These are phyloP conservation scores for Barbus barbus DNA, from an alignment of 2,113 vertebrate genomes.

Conservation along the genomic window DNA sequence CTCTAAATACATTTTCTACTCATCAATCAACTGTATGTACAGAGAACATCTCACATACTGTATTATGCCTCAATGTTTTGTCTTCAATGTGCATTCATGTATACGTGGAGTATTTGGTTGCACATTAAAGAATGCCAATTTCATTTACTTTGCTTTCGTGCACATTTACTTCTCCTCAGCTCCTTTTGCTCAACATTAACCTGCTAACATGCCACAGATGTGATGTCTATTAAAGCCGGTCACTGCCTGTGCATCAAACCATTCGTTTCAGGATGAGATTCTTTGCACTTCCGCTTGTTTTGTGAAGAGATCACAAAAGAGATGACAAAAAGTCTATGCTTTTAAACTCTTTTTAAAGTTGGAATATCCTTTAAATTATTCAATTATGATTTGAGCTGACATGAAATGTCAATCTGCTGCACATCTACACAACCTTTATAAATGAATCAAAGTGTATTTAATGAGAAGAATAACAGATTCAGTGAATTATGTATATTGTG, in stretches of 20 bases:
- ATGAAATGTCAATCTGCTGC: no score
- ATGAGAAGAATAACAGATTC: constrained; percentile 9
- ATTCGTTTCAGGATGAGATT: not conserved
- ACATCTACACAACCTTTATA: not conserved
- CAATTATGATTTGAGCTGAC: not conserved
- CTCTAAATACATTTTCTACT: constrained; percentile 61
- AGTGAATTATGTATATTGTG: not conserved
- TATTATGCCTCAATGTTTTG: constrained; percentile 29
- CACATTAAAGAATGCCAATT: constrained; percentile 52
- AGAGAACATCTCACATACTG: constrained; percentile 36
- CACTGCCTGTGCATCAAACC: constrained; percentile 33
- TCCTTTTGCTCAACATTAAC: constrained; percentile 16
- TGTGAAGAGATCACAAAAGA: not conserved
- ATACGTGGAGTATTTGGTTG: constrained; percentile 49
- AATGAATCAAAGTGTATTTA: not conserved
- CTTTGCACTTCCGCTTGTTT: not conserved
- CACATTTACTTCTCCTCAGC: constrained; percentile 15
- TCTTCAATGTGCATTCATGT: constrained; percentile 46
- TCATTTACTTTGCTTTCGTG: constrained; percentile 43
- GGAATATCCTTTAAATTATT: not conserved
- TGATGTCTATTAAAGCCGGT: constrained; percentile 9
- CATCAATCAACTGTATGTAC: constrained; percentile 44
- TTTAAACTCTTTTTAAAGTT: not conserved
- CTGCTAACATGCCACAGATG: not conserved
- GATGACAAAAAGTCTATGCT: not conserved